Evolutionary conservation across 2,888 invertebrate genomes (phyloP).

Genomic region (Cynaeus angustus): DNA sequence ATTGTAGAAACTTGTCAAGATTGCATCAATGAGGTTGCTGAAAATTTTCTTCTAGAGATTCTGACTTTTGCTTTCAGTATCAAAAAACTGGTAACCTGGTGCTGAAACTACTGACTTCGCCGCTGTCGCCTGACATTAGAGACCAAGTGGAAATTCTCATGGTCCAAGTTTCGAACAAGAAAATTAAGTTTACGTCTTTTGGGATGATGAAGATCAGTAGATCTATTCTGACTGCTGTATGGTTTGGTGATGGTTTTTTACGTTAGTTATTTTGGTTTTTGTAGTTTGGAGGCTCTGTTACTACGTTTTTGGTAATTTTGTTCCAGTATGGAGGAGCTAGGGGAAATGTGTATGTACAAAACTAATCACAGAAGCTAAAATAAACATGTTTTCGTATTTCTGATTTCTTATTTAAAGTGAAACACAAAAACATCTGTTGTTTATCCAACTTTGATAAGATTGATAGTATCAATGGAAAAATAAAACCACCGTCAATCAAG

Average conservation of each 20-base stretch:
- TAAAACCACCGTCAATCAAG: background rate
- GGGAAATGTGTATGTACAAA: background rate
- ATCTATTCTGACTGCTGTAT: slow-evolving; percentile 73
- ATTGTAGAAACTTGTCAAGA: slow-evolving; percentile 75
- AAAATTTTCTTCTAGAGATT: background rate
- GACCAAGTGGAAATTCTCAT: slow-evolving; percentile 61
- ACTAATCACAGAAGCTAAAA: too few species aligned
- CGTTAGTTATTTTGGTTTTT: background rate
- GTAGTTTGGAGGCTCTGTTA: slow-evolving; percentile 36
- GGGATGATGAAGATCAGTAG: slow-evolving; percentile 74
- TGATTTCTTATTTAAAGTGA: too few species aligned
- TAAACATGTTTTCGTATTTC: too few species aligned
- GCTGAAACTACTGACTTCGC: slow-evolving; percentile 20
- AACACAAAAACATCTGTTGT: too few species aligned
- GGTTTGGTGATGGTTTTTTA: background rate
- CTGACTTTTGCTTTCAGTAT: slow-evolving; percentile 31
- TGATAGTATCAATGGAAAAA: background rate
- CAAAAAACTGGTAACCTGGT: slow-evolving; percentile 29
- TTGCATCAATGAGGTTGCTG: slow-evolving; percentile 66
- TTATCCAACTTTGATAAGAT: background rate
- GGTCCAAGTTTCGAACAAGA: slow-evolving; percentile 62
- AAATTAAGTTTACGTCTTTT: slow-evolving; percentile 72
- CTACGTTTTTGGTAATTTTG: slow-evolving; percentile 42
- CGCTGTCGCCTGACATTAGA: slow-evolving; percentile 15
- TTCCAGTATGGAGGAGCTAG: slow-evolving; percentile 30